Evolutionary conservation across 2,113 vertebrate species (phyloP), one percentile per base, ranked within the genome.

Genomic region (Lipophrys pholis): DNA sequence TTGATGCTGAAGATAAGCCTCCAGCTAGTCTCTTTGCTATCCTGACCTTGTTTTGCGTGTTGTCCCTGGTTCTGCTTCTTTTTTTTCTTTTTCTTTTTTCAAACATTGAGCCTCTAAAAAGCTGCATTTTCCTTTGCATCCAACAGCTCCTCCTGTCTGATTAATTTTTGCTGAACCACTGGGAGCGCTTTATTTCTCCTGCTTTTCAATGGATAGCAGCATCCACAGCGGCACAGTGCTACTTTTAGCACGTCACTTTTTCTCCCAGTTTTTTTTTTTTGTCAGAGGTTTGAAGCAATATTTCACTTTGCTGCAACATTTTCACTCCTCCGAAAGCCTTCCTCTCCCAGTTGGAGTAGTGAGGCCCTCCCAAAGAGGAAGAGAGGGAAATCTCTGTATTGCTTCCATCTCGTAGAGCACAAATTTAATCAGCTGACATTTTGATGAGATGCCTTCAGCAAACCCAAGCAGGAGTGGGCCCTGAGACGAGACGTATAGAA

Each of bases 231-330:
- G 70, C 53, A 53, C 63, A 74, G 57, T 62, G 71, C 70, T 76
- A 60, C 77, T 77, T 82, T 78, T 53, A 63, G 42, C 17, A 45
- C 67, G 58, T 84, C 63, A 71, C 60, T 69, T 63, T 62, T 70
- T 75, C 56, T 76, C 53, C 72, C 74, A 30, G 21, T 30, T 30
- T 30, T 30, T 30, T 30, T 30, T 30, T 30, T 30, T 30, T 30
- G 21, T 74, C 43, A 52, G 21, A 74, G 68, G 48, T 68, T 87
- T 67, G 55, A 76, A 81, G 73, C 39, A 60, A 68, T 74, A 72
- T 30, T 30, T 30, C 21, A 30, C 21, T 30, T 30, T 83, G 38
- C 59, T 77, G 35, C 16, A 80, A 52, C 10, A 65, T 54, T 83
- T 80, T 59, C 49, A 36, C 46, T 43, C 42, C 30, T 78, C 53